Conservation (phyloP, 2,888 invertebrate genomes). For the Acrobeloides nanus region DNA sequence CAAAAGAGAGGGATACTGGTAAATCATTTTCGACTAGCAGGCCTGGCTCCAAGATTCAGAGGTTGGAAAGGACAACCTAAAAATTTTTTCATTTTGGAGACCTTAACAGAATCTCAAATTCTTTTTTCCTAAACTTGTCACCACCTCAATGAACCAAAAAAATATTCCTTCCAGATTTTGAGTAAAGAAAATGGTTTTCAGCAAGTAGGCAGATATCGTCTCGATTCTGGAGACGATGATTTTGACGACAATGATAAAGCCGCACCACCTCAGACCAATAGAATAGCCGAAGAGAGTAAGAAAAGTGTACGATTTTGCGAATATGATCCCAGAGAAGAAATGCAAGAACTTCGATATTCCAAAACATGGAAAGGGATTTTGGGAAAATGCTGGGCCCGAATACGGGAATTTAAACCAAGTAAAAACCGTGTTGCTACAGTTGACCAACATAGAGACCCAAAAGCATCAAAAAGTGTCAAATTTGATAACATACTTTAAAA, state of each 20-base stretch:
- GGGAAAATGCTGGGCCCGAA: constrained; percentile 13
- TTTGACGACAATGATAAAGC: constrained; percentile 4
- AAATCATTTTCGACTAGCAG: no score
- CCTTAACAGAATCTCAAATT: not conserved
- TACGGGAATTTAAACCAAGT: constrained; percentile 10
- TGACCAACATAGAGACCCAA: no score
- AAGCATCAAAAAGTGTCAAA: no score
- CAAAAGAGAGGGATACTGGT: no score
- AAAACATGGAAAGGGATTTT: constrained; percentile 21
- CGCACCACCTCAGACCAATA: not conserved
- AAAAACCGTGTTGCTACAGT: no score
- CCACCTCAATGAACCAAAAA: not conserved
- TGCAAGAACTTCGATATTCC: constrained; percentile 27
- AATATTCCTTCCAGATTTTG: constrained; percentile 1
- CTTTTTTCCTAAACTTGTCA: constrained; percentile 1
- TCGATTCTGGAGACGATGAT: constrained; percentile 23
- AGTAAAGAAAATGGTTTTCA: constrained; percentile 8
- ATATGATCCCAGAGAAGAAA: constrained; percentile 29
- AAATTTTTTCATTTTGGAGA: constrained; percentile 3
- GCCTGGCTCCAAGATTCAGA: no score
- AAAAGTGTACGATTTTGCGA: constrained; percentile 30
- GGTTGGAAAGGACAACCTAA: no score
- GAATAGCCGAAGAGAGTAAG: constrained; percentile 9
- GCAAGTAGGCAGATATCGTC: constrained; percentile 30
- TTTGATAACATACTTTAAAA: no score